phyloP scores from a whole-genome alignment of 1,140 invertebrate species.

The Oedothorax gibbosus region DNA sequence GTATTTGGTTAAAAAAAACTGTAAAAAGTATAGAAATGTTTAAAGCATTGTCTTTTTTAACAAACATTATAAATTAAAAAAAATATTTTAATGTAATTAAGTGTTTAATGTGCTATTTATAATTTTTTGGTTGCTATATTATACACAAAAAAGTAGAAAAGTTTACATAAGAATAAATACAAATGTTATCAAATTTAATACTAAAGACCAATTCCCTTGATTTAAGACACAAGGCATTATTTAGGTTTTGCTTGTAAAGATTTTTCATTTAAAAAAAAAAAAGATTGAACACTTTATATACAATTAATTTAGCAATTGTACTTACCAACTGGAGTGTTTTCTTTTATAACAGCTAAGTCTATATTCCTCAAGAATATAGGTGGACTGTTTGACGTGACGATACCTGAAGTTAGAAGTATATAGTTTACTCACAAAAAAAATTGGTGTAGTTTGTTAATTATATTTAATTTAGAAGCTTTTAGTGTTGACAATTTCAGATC shows the following conservation, averaged over 20 bases:
- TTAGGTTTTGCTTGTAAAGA: too few species aligned
- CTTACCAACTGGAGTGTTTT: constrained; percentile 62
- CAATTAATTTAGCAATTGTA: neutral
- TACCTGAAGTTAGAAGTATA: neutral
- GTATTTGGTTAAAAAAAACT: too few species aligned
- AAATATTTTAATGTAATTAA: neutral
- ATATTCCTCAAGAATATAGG: constrained; percentile 62
- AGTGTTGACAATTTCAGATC: too few species aligned
- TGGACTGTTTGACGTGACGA: constrained; percentile 44
- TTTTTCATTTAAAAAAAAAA: neutral
- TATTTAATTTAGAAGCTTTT: too few species aligned
- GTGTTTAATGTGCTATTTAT: neutral
- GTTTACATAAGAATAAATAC: too few species aligned
- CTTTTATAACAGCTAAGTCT: constrained; percentile 61
- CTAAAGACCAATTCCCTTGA: too few species aligned
- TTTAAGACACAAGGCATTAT: too few species aligned
- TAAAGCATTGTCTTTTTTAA: too few species aligned
- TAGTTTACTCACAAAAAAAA: neutral
- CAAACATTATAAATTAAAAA: neutral
- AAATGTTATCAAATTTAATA: neutral
- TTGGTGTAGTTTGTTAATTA: too few species aligned
- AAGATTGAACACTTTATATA: too few species aligned
- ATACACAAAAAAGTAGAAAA: too few species aligned
- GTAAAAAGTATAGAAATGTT: too few species aligned
- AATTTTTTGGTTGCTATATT: neutral